Percentiles rank a stretch among this genome's conserved stretches.
Evolutionary conservation across 2,113 vertebrate genomes (phyloP).

Genomic region (Eulacestoma nigropectus): DNA sequence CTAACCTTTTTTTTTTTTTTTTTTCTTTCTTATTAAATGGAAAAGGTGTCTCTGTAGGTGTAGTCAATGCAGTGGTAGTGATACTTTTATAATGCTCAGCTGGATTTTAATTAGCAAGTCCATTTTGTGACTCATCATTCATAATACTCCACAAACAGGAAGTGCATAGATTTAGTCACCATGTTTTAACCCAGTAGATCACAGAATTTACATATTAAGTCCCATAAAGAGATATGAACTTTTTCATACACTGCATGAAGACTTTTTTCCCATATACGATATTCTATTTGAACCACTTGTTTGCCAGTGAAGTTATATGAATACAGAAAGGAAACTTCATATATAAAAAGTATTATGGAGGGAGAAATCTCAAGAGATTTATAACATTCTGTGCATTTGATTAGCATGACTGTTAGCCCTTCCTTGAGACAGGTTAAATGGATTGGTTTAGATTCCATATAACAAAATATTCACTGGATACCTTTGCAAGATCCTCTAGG

Average conservation of each 20-base stretch:
- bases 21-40: neutral
- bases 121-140: neutral
- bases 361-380: neutral
- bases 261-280: neutral
- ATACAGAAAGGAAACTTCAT: neutral
- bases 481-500: neutral
- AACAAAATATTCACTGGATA: neutral
- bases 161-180: neutral
- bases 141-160: neutral
- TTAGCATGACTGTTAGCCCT: neutral
- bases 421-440: neutral
- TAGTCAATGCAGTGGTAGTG: neutral
- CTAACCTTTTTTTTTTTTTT: neutral
- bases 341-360: neutral
- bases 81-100: neutral
- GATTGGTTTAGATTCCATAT: neutral
- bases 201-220: neutral
- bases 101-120: neutral
- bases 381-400: neutral
- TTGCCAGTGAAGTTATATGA: neutral
- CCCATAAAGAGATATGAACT: neutral
- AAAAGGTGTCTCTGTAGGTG: neutral
- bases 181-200: neutral
- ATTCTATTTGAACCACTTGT: neutral
- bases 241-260: neutral